phyloP scores from a whole-genome alignment of 2,888 invertebrate species.

The Rotaria magnacalcarata region DNA sequence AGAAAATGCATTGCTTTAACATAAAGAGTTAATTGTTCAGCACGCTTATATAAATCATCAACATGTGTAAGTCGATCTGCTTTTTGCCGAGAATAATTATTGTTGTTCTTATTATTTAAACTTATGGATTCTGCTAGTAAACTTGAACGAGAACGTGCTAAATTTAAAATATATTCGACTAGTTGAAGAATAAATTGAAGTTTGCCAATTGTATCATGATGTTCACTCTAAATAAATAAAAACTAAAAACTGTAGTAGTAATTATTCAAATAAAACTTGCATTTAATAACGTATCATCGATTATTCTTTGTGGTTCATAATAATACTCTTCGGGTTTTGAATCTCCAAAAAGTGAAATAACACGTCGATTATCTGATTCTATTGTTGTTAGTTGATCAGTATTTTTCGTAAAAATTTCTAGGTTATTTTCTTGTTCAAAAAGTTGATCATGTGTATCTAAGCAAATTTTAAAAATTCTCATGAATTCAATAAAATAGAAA shows the following conservation, averaged over 20 bases:
- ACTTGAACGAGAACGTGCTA: constrained; percentile 61
- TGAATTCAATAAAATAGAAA: neutral
- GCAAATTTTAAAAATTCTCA: neutral
- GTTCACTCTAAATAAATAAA: constrained; percentile 69
- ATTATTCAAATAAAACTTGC: neutral
- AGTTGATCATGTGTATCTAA: neutral
- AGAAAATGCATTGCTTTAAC: constrained; percentile 85
- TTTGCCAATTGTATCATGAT: constrained; percentile 92
- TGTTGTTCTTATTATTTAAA: constrained; percentile 16
- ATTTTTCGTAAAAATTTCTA: neutral
- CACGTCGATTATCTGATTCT: neutral
- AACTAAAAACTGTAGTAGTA: neutral
- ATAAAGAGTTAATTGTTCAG: constrained; percentile 78
- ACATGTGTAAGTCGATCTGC: constrained; percentile 45
- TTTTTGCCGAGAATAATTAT: neutral
- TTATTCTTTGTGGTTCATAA: neutral
- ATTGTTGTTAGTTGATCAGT: neutral
- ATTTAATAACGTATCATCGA: constrained; percentile 40
- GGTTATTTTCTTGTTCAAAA: neutral
- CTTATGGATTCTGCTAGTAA: constrained; percentile 55
- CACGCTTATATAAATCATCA: constrained; percentile 59
- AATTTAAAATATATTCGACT: constrained; percentile 84
- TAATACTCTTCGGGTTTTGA: neutral
- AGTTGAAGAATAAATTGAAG: constrained; percentile 90
- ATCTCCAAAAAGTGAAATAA: neutral